Evolutionary conservation across 2,888 invertebrate species (phyloP), one percentile per base, ranked within the genome.

Genomic region (Steinernema carpocapsae): DNA sequence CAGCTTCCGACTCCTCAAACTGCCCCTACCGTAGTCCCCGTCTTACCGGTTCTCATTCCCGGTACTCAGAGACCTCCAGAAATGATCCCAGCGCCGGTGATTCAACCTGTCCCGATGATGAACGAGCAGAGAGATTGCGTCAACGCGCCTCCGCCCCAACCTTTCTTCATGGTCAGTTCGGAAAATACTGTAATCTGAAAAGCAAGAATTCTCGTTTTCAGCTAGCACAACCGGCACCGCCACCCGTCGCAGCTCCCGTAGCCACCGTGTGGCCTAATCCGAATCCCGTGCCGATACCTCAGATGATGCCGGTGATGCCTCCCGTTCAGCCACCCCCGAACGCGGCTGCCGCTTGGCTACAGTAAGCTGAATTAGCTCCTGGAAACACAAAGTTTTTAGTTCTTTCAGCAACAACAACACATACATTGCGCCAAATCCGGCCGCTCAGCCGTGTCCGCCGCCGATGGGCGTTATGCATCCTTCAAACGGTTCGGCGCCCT

Each of bases 21-120:
- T 51, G 51, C 51, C n/a, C 51, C 51, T 6, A 19, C 51, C 14
- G 51, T 51, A 12, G 56, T 56, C 17, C 56, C 56, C 26, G 26
- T 56, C 2, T 6, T 56, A 6, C 56, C 56, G 6, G 1, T 56
- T 22, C 56, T 56, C 22, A 56, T 56, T 19, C 56, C 22, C 22
- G 56, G 56, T 7, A 26, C 56, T 3, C 56, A 56, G 56, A 26
- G 56, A 26, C 24, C 70, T 12, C 42, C 73, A 14, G 48, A 48
- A 6, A 42, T 52, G 24, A 64, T 46, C 29, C 70, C 71, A 24
- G 32, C 73, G 26, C 70, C 70, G 0, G 45, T 48, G 12, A 42
- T 56, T 17, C n/a, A 42, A 19, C 73, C 70, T 48, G 45, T 73
- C 6, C 43, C 48, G 22, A 70, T 73, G 70, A 48, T 73, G 64